A percentile compares a stretch with the other conserved stretches of the same genome.
phyloP scores from a whole-genome alignment of 2,888 invertebrate genomes.

The Willowsia nigromaculata region DNA sequence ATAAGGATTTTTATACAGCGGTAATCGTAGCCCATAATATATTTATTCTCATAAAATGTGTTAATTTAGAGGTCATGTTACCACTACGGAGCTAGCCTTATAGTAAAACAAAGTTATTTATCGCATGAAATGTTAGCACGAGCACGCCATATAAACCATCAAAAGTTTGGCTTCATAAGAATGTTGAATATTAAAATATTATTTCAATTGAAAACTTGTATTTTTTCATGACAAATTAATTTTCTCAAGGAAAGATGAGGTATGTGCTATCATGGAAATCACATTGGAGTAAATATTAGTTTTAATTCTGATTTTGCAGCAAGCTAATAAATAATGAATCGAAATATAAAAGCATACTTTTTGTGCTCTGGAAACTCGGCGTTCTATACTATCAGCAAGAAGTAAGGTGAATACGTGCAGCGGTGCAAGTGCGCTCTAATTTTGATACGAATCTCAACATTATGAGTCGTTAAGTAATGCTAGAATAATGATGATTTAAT shows the following conservation, averaged over 20 bases:
- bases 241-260: neutral
- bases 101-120: neutral
- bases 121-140: neutral
- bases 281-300: neutral
- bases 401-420: too few species aligned
- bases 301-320: neutral
- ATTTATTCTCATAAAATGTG: too few species aligned
- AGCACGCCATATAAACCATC: neutral
- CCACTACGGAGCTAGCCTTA: too few species aligned
- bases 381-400: too few species aligned
- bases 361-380: too few species aligned
- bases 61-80: slow-evolving; percentile 18
- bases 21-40: neutral
- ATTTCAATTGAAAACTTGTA: neutral
- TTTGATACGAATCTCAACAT: too few species aligned
- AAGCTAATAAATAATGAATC: too few species aligned
- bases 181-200: neutral
- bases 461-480: too few species aligned
- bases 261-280: neutral
- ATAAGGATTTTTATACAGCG: neutral
- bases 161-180: neutral
- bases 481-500: too few species aligned
- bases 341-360: too few species aligned
- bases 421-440: too few species aligned
- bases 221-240: neutral